Evolutionary conservation across 2,113 vertebrate genomes (phyloP), one percentile per base, ranked within the genome.

Genomic region (Lathamus discolor): DNA sequence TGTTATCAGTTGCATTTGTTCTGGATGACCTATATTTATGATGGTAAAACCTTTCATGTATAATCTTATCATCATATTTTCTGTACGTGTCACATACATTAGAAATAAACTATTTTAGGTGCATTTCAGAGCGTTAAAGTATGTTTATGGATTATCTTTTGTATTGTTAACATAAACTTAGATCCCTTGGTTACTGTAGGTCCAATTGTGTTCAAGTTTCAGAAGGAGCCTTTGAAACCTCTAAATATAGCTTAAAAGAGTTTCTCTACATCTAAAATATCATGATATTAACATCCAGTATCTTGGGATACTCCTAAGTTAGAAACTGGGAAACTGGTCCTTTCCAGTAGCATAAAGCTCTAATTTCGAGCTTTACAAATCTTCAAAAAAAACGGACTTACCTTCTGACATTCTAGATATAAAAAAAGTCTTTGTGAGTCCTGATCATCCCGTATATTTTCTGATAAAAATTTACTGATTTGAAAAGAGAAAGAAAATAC

Each of bases 241-340:
- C 93, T 96, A 93, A 93, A 85, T 78, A 95, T 83, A 97, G 73
- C 86, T 95, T 90, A 85, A 96, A 97, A 96, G 83, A 80, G 63
- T 95, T 96, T 96, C 94, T 96, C 72, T 97, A 11, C 78, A 95
- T 83, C 84, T 91, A 91, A 97, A 97, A 97, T 97, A 94, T 95
- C 96, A 96, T 96, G 95, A 97, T 95, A 97, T 97, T 97, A 96
- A 88, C 76, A 95, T 94, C 86, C 86, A 84, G 85, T 93, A 83
- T 92, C 95, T 92, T 93, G 95, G 95, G 94, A 96, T 81, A 25
- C 69, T 95, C 92, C 70, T 61, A 86, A 92, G 66, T 91, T 91
- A 94, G 79, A 94, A 97, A 93, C 39, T 97, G 95, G 95, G 66
- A 95, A 96, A 88, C 92, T 22, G 62, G 85, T 95, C 69, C 48